These are phyloP conservation scores for Apocrypta bakeri DNA, from an alignment of 1,140 invertebrate species.

Conservation along the genomic window DNA sequence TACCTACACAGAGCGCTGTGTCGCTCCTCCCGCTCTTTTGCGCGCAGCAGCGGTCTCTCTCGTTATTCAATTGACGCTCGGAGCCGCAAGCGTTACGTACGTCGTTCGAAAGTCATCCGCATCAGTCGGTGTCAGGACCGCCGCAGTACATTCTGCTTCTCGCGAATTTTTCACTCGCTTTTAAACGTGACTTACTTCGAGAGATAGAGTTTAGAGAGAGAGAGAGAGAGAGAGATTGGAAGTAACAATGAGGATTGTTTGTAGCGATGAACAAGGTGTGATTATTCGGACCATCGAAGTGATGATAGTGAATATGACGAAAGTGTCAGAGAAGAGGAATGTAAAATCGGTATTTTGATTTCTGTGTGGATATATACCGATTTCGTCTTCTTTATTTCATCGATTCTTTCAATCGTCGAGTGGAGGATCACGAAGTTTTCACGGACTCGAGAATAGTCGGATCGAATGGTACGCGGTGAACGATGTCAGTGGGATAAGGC, in stretches of 20 bases:
- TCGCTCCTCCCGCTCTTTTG: background rate
- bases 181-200: too few species aligned
- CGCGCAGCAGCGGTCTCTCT: slow-evolving; percentile 58
- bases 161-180: background rate
- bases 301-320: background rate
- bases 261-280: background rate
- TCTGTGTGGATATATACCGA: background rate
- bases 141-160: slow-evolving; percentile 6
- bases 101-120: background rate
- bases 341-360: background rate
- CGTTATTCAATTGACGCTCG: slow-evolving; percentile 73
- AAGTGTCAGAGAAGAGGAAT: background rate
- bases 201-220: too few species aligned
- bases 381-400: background rate
- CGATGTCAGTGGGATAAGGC: slow-evolving; percentile 51
- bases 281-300: background rate
- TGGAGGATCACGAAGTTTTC: background rate
- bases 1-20: background rate
- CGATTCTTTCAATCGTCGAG: background rate
- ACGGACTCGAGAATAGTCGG: background rate
- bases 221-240: background rate
- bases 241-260: background rate
- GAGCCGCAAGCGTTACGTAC: slow-evolving; percentile 63
- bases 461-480: slow-evolving; percentile 56
- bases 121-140: slow-evolving; percentile 16